Evolutionary conservation across 2,888 invertebrate species (phyloP).

Genomic region (Lobophora halterata): DNA sequence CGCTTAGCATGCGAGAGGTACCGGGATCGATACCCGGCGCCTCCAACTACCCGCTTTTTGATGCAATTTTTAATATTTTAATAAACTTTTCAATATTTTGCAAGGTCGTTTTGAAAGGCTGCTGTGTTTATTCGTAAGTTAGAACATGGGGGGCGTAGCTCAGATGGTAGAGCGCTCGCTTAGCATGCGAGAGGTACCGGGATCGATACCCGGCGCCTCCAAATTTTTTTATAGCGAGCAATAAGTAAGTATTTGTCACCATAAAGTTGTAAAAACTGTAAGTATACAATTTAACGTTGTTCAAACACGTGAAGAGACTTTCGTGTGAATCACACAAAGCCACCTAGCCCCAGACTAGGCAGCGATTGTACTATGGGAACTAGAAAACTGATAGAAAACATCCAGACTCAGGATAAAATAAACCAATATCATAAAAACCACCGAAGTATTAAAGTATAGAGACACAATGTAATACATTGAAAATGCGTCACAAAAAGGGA

Average conservation of each 20-base stretch:
- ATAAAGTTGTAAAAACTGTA: too few relatives aligned
- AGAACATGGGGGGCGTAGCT: slow-evolving; percentile 71
- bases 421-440: too few relatives aligned
- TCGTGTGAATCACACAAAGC: background rate
- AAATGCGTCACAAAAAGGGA: too few relatives aligned
- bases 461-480: too few relatives aligned
- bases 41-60: slow-evolving; percentile 49
- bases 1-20: slow-evolving; percentile 82
- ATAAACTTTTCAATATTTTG: slow-evolving; percentile 1
- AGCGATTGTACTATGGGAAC: too few relatives aligned
- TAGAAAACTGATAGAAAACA: too few relatives aligned
- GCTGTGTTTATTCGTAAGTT: background rate
- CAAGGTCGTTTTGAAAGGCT: slow-evolving; percentile 5
- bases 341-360: too few relatives aligned
- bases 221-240: slow-evolving; percentile 27
- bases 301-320: too few relatives aligned
- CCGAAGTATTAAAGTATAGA: too few relatives aligned
- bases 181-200: slow-evolving; percentile 81
- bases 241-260: slow-evolving; percentile 4
- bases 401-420: background rate
- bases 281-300: too few relatives aligned
- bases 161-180: slow-evolving; percentile 82
- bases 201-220: slow-evolving; percentile 81
- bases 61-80: background rate
- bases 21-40: slow-evolving; percentile 81